phyloP scores from a whole-genome alignment of 2,888 invertebrate genomes.

The Brassicogethes aeneus region DNA sequence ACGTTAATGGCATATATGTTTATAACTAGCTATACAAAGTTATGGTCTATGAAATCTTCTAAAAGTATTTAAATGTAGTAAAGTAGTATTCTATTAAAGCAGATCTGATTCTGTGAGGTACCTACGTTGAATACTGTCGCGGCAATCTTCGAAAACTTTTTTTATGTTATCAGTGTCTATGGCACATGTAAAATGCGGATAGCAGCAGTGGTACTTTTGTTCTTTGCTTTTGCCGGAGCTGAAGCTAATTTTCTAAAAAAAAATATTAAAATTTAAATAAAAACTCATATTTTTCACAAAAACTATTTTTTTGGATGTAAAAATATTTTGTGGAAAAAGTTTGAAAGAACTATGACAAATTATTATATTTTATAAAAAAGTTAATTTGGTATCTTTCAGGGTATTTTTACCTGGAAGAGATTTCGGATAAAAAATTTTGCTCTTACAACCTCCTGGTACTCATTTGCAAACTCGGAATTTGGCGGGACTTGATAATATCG shows the following conservation, averaged over 20 bases:
- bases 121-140: not conserved
- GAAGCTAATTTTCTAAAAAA: conserved; percentile 9
- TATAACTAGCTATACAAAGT: no score
- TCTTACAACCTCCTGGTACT: conserved; percentile 81
- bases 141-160: not conserved
- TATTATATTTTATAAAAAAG: no score
- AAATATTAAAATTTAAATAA: not conserved
- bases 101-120: not conserved
- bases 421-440: conserved; percentile 92
- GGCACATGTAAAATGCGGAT: conserved; percentile 98
- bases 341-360: no score
- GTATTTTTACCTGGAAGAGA: conserved; percentile 9
- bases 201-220: conserved; percentile 78
- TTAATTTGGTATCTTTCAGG: no score
- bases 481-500: conserved; percentile 54
- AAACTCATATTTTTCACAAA: not conserved
- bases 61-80: no score
- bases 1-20: no score
- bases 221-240: not conserved
- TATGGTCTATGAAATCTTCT: no score
- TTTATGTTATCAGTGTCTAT: conserved; percentile 60
- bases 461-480: conserved; percentile 41
- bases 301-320: not conserved
- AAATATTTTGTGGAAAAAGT: no score
- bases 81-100: no score